phyloP scores from a whole-genome alignment of 2,888 invertebrate species.

The Apeira syringaria region DNA sequence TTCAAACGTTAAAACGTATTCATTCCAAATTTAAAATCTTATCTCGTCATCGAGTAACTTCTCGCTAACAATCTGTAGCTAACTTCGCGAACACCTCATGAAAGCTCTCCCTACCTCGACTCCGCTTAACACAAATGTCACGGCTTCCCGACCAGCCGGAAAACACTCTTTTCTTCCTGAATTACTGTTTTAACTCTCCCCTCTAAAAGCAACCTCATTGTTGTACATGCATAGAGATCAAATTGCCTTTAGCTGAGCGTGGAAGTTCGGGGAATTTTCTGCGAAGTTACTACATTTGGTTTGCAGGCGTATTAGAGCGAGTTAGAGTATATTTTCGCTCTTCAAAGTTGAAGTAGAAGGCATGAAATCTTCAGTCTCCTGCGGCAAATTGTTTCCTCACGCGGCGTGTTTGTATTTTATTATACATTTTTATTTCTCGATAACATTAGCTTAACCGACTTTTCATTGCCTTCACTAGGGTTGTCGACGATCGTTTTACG shows the following conservation, averaged over 20 bases:
- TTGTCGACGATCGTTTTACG: constrained; percentile 54
- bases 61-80: constrained; percentile 56
- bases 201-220: constrained; percentile 46
- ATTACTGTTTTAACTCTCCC: constrained; percentile 53
- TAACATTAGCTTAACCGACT: constrained; percentile 84
- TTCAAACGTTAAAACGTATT: constrained; percentile 9
- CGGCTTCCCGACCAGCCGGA: constrained; percentile 77
- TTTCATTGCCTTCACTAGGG: constrained; percentile 81
- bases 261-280: constrained; percentile 79
- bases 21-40: constrained; percentile 20
- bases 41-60: constrained; percentile 34
- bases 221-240: constrained; percentile 41
- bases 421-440: constrained; percentile 84
- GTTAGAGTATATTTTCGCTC: constrained; percentile 45
- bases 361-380: constrained; percentile 81
- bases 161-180: constrained; percentile 83
- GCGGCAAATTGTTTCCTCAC: constrained; percentile 83
- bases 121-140: constrained; percentile 82
- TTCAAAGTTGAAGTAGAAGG: constrained; percentile 44
- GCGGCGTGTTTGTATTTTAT: constrained; percentile 83
- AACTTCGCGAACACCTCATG: constrained; percentile 60
- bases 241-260: constrained; percentile 25
- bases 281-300: constrained; percentile 40
- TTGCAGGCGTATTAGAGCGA: constrained; percentile 45
- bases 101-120: constrained; percentile 71